Base-by-base conservation (phyloP, 1,140 invertebrate species). In the Calosoma granatense region DNA sequence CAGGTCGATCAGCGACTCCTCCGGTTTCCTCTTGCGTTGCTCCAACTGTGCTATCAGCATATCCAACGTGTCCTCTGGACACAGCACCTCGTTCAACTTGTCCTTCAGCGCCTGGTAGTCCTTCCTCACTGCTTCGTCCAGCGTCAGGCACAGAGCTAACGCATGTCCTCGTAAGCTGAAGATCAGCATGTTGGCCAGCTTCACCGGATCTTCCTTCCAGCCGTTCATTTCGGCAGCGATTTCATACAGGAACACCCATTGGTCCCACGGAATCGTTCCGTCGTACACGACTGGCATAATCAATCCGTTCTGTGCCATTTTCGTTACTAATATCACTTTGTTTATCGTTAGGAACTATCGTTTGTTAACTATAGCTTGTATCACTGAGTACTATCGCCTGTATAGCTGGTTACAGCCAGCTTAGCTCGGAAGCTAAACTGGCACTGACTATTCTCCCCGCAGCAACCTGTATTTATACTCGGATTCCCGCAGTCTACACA, bases 241-340 rank as follows among this genome's bases (percentile, higher is more conserved):
- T 47, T 47, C 41, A 17, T 47, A 47, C 6, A 47, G 41, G 41
- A 47, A 47, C 6, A 47, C 15, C 41, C 41, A 47, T 47, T 47
- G 41, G 17, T 47, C 41, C 41, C 41, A 47, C 17, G 41, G 41
- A 17, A 47, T 47, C 17, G 41, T 47, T 47, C 41, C 41, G 15
- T 47, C 41, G 17, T 47, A 47, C 3, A 47, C 15, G 6, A 47
- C 41, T 12, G 41, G 41, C 41, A 47, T 47, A 12, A 47, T 47
- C 41, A 47, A 47, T 6, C 26, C 26, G 14, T 30, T 30, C 17
- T 47, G 41, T 4, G 41, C 9, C 41, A 47, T 47, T 47, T 47
- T 47, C 6, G 41, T 17, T 30, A 14, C 14, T 30, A 30, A 47
- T 12, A 47, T 6, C 17, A 17, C 9, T 47, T 47, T 6, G 6